Percentiles rank a stretch among this genome's conserved stretches.
These are phyloP conservation scores for Eremobia ochroleuca DNA, from an alignment of 2,888 invertebrate genomes.

Conservation along the genomic window DNA sequence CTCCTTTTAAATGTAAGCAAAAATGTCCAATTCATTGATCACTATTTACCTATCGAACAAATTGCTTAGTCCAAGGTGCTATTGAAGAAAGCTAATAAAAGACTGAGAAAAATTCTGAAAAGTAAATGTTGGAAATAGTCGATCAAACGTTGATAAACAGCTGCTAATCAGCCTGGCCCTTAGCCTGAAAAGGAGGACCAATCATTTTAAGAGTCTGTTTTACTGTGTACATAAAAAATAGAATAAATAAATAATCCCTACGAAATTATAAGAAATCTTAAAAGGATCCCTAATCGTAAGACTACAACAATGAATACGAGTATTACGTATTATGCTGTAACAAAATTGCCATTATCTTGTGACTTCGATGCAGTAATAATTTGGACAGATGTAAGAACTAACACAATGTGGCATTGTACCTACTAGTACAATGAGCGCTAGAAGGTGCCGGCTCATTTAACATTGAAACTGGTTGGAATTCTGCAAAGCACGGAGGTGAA, in stretches of 20 bases:
- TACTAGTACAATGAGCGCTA: slow-evolving; percentile 22
- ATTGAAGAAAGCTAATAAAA: neutral
- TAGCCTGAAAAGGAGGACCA: neutral
- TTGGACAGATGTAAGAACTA: slow-evolving; percentile 40
- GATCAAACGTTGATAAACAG: neutral
- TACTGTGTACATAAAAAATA: no score
- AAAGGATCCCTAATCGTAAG: neutral
- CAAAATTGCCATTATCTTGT: slow-evolving; percentile 15
- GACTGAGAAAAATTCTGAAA: neutral
- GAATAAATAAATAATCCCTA: neutral
- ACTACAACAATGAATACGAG: neutral
- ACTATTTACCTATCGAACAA: no score
- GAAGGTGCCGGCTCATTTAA: slow-evolving; percentile 40
- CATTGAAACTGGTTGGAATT: slow-evolving; percentile 34
- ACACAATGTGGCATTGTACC: slow-evolving; percentile 49
- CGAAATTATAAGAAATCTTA: neutral
- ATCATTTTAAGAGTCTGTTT: neutral
- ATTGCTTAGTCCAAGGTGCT: neutral
- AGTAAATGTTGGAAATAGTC: neutral
- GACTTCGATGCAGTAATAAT: slow-evolving; percentile 26
- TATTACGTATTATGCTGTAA: slow-evolving; percentile 32
- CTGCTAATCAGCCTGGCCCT: neutral
- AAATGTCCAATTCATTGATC: neutral
- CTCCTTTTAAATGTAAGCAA: neutral
- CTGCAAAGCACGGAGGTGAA: neutral